Evolutionary conservation across 1,140 invertebrate genomes (phyloP).

Genomic region (Fopius arisanus): DNA sequence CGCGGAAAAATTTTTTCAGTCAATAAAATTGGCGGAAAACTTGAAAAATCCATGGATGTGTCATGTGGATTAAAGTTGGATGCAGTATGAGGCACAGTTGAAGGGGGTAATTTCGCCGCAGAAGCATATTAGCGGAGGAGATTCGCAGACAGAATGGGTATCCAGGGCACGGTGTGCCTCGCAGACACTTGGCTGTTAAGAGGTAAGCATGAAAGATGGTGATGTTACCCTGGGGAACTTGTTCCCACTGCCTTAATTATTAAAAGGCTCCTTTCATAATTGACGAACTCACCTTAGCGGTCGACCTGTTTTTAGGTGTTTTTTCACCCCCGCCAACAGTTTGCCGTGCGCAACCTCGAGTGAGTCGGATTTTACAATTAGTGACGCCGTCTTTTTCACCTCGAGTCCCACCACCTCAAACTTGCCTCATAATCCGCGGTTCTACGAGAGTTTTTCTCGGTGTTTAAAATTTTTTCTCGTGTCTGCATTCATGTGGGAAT

Average conservation of each 20-base stretch:
- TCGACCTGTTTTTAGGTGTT: neutral
- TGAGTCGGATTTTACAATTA: conserved; percentile 35
- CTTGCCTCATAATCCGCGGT: conserved; percentile 27
- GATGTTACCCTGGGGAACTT: conserved; percentile 59
- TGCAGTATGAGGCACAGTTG: neutral
- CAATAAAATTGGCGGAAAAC: neutral
- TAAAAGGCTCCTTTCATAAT: conserved; percentile 51
- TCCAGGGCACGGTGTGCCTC: neutral
- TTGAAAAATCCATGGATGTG: neutral
- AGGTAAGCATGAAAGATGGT: conserved; percentile 60
- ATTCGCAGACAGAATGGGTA: neutral
- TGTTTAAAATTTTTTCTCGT: conserved; percentile 9
- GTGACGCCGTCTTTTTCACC: conserved; percentile 12
- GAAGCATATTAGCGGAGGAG: conserved; percentile 4
- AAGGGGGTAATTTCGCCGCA: neutral
- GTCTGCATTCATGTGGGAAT: neutral
- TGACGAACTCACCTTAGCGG: conserved; percentile 43
- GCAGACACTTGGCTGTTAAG: conserved; percentile 25
- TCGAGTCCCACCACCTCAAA: conserved; percentile 7
- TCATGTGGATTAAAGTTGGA: neutral
- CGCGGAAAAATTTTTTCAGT: no score
- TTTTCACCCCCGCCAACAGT: neutral
- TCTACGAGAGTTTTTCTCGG: neutral
- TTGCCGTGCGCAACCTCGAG: neutral
- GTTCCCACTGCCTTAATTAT: conserved; percentile 55